Base-by-base conservation (phyloP, 1,140 invertebrate genomes). In the Campoletis sonorensis region DNA sequence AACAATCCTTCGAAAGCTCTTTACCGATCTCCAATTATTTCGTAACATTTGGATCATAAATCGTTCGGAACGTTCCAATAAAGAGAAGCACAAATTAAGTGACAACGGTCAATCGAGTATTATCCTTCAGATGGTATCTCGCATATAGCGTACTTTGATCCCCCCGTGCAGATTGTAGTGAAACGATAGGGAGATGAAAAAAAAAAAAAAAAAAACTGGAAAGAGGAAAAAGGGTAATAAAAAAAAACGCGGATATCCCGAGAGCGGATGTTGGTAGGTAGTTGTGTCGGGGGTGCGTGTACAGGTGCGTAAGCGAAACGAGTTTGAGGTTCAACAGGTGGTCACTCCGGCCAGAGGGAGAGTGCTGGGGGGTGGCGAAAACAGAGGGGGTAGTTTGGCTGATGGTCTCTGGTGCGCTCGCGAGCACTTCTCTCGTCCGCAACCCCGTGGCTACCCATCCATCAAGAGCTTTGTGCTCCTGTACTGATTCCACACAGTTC, bases 381-480 rank as follows among this genome's bases (percentile, higher is more conserved):
- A 23, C 61, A 23, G 23, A 23, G 13, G 67, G 67, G 51, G 51
- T 30, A 61, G 73, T 40, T 61, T 64, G 15, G 30, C 27, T 33
- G 51, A 30, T 77, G 73, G 73, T 77, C 51, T 33, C n/a, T 37
- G 58, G 49, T 16, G 45, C 10, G 40, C 40, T 86, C 86, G 84
- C 83, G 87, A 70, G 67, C 67, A n/a, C 27, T 33, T 33, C 67
- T 70, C 67, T 70, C 67, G 30, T 70, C 86, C 87, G 82, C 86
- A 90, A 87, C 85, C 87, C 86, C 84, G 88, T 90, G 88, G 89
- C 89, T 89, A 89, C 84, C 89, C 88, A 91, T 91, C 90, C 88
- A 90, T 91, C 90, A 91, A 90, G 89, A 85, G 89, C 88, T 91
- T 91, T 90, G 90, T 91, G 85, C 88, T 87, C 87, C 86, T 84